A percentile compares a stretch with the other conserved stretches of the same genome.
Conservation (phyloP, 2,888 invertebrate species). For the Andrena trimmerana region DNA sequence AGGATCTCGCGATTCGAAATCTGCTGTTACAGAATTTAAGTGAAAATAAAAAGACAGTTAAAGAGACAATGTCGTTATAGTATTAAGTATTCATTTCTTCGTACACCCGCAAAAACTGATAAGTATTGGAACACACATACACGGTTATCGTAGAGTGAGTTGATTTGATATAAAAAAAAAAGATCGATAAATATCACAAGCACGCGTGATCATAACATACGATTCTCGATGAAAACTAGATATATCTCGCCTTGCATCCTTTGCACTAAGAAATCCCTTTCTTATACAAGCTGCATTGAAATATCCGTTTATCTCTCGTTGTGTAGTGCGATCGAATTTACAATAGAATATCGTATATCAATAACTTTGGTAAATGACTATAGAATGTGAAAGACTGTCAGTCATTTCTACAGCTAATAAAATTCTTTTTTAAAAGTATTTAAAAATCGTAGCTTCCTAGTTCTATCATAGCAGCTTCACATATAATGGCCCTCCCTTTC, state of each 20-base stretch:
- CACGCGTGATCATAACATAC: constrained; percentile 48
- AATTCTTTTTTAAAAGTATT: constrained; percentile 48
- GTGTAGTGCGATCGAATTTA: constrained; percentile 65
- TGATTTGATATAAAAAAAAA: constrained; percentile 30
- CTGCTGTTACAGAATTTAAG: constrained; percentile 7
- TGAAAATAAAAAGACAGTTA: constrained; percentile 2
- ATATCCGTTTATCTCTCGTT: constrained; percentile 55
- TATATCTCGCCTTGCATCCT: constrained; percentile 40
- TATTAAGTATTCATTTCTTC: constrained; percentile 46
- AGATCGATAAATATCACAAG: constrained; percentile 57
- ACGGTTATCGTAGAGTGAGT: constrained; percentile 22
- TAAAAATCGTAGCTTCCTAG: constrained; percentile 49
- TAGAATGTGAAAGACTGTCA: constrained; percentile 65
- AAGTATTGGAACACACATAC: constrained; percentile 40
- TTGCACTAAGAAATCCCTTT: constrained; percentile 39
- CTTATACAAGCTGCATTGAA: constrained; percentile 44
- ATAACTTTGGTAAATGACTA: constrained; percentile 75
- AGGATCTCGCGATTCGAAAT: constrained; percentile 14
- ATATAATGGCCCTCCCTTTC: constrained; percentile 20
- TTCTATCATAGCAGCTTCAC: constrained; percentile 34
- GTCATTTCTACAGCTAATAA: constrained; percentile 68
- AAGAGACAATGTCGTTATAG: constrained; percentile 24
- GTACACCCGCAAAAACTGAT: constrained; percentile 29
- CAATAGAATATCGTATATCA: constrained; percentile 58
- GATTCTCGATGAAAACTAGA: constrained; percentile 49